phyloP scores from a whole-genome alignment of 2,113 vertebrate genomes.

The Channa maculata region DNA sequence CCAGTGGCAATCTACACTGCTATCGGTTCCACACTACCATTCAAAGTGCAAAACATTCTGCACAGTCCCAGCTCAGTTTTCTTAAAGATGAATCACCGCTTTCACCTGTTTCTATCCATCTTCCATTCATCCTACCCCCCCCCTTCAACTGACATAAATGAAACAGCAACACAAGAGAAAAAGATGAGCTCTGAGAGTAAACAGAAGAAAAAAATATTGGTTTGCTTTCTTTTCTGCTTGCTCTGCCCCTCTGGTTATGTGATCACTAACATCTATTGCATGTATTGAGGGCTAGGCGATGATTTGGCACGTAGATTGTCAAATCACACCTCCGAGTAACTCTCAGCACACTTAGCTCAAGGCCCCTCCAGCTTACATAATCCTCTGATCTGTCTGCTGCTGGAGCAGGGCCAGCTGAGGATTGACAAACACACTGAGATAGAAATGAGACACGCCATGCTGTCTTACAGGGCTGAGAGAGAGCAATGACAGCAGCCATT shows the following conservation, averaged over 20 bases:
- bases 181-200: slow-evolving; percentile 54
- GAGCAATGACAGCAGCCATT: slow-evolving; percentile 52
- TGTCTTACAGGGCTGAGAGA: slow-evolving; percentile 56
- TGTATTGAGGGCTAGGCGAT: slow-evolving; percentile 58
- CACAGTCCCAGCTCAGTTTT: slow-evolving; percentile 29
- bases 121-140: slow-evolving; percentile 42
- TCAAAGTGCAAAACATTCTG: slow-evolving; percentile 2
- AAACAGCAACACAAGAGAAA: slow-evolving; percentile 60
- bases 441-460: slow-evolving; percentile 59
- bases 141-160: slow-evolving; percentile 60
- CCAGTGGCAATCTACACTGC: slow-evolving; percentile 26
- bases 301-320: slow-evolving; percentile 73
- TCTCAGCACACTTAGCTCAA: slow-evolving; percentile 72
- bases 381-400: slow-evolving; percentile 74
- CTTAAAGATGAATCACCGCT: slow-evolving; percentile 56
- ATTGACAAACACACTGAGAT: slow-evolving; percentile 64
- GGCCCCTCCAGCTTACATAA: slow-evolving; percentile 79
- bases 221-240: slow-evolving; percentile 58
- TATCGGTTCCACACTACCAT: slow-evolving; percentile 19
- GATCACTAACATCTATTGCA: slow-evolving; percentile 66
- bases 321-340: slow-evolving; percentile 78
- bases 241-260: slow-evolving; percentile 68
- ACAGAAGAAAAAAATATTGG: slow-evolving; percentile 61
- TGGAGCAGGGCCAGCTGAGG: slow-evolving; percentile 67
- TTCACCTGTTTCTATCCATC: slow-evolving; percentile 61